Conservation (phyloP, 2,888 invertebrate genomes). For the Ceramica pisi region DNA sequence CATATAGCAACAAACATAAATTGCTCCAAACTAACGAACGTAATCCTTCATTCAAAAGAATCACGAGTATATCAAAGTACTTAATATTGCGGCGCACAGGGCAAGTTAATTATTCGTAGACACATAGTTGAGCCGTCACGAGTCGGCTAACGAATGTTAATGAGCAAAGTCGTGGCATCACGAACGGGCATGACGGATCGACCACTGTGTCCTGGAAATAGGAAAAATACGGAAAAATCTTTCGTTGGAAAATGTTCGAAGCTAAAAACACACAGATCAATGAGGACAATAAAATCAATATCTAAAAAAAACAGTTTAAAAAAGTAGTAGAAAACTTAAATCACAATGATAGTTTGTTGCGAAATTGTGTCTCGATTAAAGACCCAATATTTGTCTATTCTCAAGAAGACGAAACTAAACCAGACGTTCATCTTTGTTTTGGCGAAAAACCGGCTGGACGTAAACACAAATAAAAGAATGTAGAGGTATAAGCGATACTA, state of each 20-base stretch:
- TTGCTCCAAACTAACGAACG: background rate
- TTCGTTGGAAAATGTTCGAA: background rate
- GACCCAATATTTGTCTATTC: conserved; percentile 12
- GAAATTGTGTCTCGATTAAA: background rate
- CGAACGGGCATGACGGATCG: conserved; percentile 42
- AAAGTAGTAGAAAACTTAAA: background rate
- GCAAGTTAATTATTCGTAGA: conserved; percentile 55
- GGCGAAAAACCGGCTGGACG: conserved; percentile 17
- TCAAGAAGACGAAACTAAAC: conserved; percentile 13
- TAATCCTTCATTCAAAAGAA: conserved; percentile 32
- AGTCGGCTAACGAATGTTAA: conserved; percentile 55
- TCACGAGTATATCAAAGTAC: conserved; percentile 8
- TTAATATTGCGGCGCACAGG: conserved; percentile 40
- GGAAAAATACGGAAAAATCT: conserved; percentile 24
- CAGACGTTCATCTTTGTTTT: conserved; percentile 26
- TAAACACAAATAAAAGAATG: conserved; percentile 29
- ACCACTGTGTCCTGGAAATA: conserved; percentile 16
- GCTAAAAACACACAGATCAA: background rate
- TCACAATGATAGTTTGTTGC: background rate
- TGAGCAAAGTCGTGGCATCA: conserved; percentile 47
- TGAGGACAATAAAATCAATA: background rate
- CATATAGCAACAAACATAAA: background rate
- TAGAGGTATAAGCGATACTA: conserved; percentile 9
- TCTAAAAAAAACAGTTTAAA: too few species aligned
- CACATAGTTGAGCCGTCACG: conserved; percentile 53